Evolutionary conservation across 2,797 vertebrate genomes (phyloP).

Genomic region (Clamator glandarius): DNA sequence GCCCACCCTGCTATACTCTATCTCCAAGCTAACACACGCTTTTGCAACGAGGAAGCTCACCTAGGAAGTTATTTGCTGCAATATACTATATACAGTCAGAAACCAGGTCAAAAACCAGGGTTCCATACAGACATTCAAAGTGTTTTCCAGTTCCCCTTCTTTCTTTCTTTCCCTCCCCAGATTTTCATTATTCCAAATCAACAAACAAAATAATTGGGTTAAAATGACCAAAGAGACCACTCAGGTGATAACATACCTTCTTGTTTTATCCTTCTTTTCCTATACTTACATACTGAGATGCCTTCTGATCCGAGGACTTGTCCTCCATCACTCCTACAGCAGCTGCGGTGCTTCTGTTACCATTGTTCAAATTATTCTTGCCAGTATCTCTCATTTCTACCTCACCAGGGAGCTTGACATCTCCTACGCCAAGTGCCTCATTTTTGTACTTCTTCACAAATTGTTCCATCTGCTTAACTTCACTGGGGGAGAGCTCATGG

Average conservation of each 20-base stretch:
- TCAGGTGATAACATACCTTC: background rate
- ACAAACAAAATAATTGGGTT: background rate
- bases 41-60: background rate
- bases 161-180: background rate
- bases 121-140: background rate
- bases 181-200: background rate
- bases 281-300: constrained; percentile 87
- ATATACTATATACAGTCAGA: background rate
- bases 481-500: constrained; percentile 90
- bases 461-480: constrained; percentile 96
- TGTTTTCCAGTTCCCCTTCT: background rate
- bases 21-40: background rate
- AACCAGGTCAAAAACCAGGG: background rate
- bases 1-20: background rate
- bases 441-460: constrained; percentile 96
- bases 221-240: background rate
- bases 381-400: constrained; percentile 69
- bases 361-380: constrained; percentile 53
- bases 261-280: background rate
- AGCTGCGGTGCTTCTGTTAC: constrained; percentile 78
- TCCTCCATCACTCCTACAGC: constrained; percentile 78
- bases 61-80: background rate
- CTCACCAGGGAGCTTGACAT: constrained; percentile 89
- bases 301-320: constrained; percentile 63
- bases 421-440: constrained; percentile 92